Conservation (phyloP, 1,140 invertebrate species). For the Drosophila serrata region DNA sequence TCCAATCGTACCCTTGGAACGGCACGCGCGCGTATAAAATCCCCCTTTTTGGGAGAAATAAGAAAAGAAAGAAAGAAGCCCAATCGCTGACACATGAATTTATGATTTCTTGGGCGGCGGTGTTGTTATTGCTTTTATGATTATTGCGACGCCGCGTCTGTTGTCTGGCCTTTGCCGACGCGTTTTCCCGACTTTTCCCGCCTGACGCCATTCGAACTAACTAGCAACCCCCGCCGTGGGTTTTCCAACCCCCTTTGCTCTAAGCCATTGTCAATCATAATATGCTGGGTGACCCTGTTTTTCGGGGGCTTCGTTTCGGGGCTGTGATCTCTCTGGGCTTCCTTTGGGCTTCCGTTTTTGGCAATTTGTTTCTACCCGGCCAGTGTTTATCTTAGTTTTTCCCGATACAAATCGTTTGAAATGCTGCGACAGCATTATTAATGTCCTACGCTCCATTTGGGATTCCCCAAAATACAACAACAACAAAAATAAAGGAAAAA, state of each 20-base stretch:
- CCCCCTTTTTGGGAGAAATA: no score
- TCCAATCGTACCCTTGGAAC: not conserved
- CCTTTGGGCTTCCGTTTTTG: constrained; percentile 46
- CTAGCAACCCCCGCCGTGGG: constrained; percentile 26
- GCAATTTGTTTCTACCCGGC: constrained; percentile 54
- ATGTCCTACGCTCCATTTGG: constrained; percentile 39
- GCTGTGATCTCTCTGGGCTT: constrained; percentile 36
- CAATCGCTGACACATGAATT: constrained; percentile 54
- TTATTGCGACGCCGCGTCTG: constrained; percentile 81
- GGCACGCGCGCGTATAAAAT: not conserved
- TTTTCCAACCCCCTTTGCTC: not conserved
- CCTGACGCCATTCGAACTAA: constrained; percentile 59
- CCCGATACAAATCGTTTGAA: constrained; percentile 20
- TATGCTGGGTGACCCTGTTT: constrained; percentile 33
- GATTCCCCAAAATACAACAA: constrained; percentile 10
- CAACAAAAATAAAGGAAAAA: not conserved
- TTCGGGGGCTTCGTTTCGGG: constrained; percentile 33
- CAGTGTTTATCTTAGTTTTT: constrained; percentile 61
- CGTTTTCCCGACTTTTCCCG: constrained; percentile 49
- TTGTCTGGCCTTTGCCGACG: constrained; percentile 51
- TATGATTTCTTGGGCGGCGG: constrained; percentile 52
- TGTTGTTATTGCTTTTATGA: constrained; percentile 72
- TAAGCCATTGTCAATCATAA: constrained; percentile 64
- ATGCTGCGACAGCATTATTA: constrained; percentile 50
- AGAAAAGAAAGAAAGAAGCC: no score